These are phyloP conservation scores for Harpegnathos saltator DNA, from an alignment of 1,140 invertebrate genomes.

Conservation along the genomic window DNA sequence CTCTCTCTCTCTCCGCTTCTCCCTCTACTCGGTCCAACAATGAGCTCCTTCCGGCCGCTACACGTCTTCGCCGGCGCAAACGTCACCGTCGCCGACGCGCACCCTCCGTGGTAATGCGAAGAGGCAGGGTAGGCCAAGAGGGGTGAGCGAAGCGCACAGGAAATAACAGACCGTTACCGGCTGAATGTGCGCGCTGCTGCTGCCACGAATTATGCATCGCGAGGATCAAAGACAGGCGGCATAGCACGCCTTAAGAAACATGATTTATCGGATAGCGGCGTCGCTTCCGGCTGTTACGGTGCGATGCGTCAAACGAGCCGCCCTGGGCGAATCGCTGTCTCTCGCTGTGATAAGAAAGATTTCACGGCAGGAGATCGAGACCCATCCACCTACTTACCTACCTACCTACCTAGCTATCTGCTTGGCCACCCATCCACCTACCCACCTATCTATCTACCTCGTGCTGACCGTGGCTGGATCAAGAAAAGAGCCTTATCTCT, in stretches of 20 bases:
- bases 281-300: constrained; percentile 35
- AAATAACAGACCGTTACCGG: constrained; percentile 36
- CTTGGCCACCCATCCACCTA: no score
- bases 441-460: neutral
- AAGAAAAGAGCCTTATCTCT: constrained; percentile 66
- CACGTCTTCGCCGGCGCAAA: neutral
- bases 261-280: constrained; percentile 44
- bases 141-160: neutral
- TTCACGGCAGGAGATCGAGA: constrained; percentile 59
- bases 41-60: constrained; percentile 23
- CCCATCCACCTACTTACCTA: no score
- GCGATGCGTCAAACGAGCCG: constrained; percentile 32
- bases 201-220: constrained; percentile 21
- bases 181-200: neutral
- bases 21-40: constrained; percentile 37
- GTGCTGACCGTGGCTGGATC: constrained; percentile 39
- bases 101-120: neutral
- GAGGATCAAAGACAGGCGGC: constrained; percentile 16
- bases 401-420: no score
- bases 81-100: neutral
- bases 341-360: constrained; percentile 58
- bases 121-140: no score
- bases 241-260: constrained; percentile 10
- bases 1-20: constrained; percentile 19
- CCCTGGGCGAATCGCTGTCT: constrained; percentile 17